A percentile compares a stretch with the other conserved stretches of the same genome.
phyloP scores from a whole-genome alignment of 2,888 invertebrate species.

The Dryomyza anilis region DNA sequence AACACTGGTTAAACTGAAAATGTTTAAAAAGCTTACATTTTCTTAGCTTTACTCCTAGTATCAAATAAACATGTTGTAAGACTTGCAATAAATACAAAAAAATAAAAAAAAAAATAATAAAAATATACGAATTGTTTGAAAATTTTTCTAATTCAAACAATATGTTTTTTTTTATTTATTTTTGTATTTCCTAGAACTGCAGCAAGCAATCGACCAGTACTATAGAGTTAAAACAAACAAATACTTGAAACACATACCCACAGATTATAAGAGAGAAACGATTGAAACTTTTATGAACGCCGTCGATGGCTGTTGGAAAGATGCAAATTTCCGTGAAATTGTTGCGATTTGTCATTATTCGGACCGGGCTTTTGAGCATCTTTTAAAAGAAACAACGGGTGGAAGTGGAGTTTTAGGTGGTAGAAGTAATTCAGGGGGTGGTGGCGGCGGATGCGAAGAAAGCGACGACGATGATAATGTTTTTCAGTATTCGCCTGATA shows the following conservation, averaged over 20 bases:
- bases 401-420: not conserved
- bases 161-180: too few relatives aligned
- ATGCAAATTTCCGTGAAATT: slow-evolving; percentile 33
- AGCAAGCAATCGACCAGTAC: not conserved
- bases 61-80: not conserved
- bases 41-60: not conserved
- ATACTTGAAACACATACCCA: slow-evolving; percentile 36
- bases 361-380: slow-evolving; percentile 32
- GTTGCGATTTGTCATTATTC: slow-evolving; percentile 40
- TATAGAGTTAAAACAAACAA: slow-evolving; percentile 19
- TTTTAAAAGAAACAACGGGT: slow-evolving; percentile 33
- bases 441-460: not conserved
- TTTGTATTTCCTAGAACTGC: slow-evolving; percentile 26
- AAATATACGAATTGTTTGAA: not conserved
- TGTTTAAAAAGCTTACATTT: too few relatives aligned
- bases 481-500: too few relatives aligned
- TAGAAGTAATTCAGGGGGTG: not conserved
- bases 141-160: too few relatives aligned
- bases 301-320: slow-evolving; percentile 28
- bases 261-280: slow-evolving; percentile 37
- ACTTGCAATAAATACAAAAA: slow-evolving; percentile 2
- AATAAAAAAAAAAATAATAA: not conserved
- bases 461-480: too few relatives aligned
- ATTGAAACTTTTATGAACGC: slow-evolving; percentile 36
- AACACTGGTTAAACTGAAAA: too few relatives aligned